These are phyloP conservation scores for Asobara japonica DNA, from an alignment of 1,140 invertebrate species.

Conservation along the genomic window DNA sequence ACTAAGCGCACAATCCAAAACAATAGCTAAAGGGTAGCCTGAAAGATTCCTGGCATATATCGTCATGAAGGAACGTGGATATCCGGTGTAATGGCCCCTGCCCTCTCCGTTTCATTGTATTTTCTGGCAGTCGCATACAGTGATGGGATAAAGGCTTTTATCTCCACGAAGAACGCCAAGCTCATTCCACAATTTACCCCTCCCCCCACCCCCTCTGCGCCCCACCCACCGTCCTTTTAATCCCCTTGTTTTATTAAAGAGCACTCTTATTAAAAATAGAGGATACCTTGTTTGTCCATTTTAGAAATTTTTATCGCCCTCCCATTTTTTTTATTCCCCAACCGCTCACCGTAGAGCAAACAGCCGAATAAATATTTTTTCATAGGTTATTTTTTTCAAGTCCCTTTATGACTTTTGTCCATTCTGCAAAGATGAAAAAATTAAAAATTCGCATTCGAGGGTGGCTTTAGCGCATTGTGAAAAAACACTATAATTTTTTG, in stretches of 20 bases:
- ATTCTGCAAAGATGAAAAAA: background rate
- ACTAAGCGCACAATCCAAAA: background rate
- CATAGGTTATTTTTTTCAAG: background rate
- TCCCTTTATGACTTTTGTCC: background rate
- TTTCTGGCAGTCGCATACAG: slow-evolving; percentile 8
- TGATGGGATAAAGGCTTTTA: background rate
- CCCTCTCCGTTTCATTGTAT: slow-evolving; percentile 7
- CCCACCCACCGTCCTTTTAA: background rate
- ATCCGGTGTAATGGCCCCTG: background rate
- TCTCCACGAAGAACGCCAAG: background rate
- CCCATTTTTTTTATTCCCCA: background rate
- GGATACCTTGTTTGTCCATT: background rate
- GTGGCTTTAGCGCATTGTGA: too few relatives aligned
- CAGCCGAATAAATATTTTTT: background rate
- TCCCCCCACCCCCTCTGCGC: background rate
- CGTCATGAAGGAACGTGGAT: slow-evolving; percentile 3
- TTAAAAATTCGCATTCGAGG: background rate
- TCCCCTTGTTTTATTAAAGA: background rate
- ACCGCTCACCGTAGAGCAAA: background rate
- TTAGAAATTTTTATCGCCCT: slow-evolving; percentile 1
- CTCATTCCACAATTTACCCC: background rate
- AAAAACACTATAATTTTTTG: background rate
- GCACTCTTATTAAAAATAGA: slow-evolving; percentile 9
- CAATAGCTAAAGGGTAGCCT: background rate
- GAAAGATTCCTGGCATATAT: background rate